phyloP scores from a whole-genome alignment of 2,888 invertebrate genomes.

The Troides helena region DNA sequence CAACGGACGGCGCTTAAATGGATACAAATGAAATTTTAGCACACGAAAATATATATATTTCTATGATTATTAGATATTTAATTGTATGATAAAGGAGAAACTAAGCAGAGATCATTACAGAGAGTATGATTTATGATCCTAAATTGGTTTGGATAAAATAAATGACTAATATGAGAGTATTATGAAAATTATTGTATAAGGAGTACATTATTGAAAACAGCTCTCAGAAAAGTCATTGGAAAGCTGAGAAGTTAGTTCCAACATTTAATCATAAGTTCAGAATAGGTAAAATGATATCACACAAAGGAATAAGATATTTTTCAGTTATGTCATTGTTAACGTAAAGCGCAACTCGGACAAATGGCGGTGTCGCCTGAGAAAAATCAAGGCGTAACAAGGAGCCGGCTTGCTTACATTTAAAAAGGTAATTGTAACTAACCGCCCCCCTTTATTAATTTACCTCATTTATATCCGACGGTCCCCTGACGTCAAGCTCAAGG shows the following conservation, averaged over 20 bases:
- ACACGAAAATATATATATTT: background rate
- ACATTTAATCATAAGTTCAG: too few species aligned
- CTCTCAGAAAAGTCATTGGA: too few species aligned
- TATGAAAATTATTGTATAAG: too few species aligned
- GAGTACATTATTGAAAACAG: too few species aligned
- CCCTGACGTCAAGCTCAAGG: constrained; percentile 58
- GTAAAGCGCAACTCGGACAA: constrained; percentile 50
- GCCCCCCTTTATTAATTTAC: constrained; percentile 77
- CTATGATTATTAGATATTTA: too few species aligned
- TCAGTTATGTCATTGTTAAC: constrained; percentile 41
- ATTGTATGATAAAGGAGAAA: too few species aligned
- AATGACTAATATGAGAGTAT: too few species aligned
- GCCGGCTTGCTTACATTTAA: constrained; percentile 76
- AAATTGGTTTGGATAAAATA: too few species aligned
- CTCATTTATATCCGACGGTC: constrained; percentile 67
- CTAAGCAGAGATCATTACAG: too few species aligned
- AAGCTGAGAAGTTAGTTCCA: too few species aligned
- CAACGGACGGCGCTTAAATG: constrained; percentile 46
- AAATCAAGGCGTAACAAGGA: constrained; percentile 74
- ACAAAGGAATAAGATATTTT: background rate
- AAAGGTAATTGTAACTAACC: constrained; percentile 80
- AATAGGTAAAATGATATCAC: too few species aligned
- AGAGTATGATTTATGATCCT: too few species aligned
- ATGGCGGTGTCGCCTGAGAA: constrained; percentile 74
- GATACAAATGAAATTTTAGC: constrained; percentile 43